Conservation (phyloP, 2,113 vertebrate species). For the Trogon melanurus region DNA sequence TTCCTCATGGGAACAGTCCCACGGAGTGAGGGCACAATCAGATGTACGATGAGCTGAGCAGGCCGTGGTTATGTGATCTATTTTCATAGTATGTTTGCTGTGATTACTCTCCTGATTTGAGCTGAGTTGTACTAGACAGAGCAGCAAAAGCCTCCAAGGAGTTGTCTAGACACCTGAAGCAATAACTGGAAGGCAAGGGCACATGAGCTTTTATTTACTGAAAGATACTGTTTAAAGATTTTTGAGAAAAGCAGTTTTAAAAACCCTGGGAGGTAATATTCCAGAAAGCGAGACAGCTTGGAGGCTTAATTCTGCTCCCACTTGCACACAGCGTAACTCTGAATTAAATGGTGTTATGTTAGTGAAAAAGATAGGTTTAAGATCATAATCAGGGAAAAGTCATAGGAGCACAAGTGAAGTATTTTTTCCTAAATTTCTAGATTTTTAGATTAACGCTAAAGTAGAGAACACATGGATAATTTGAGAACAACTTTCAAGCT, state of each 20-base stretch:
- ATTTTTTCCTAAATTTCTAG: not conserved
- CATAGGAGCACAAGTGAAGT: not conserved
- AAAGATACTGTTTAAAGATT: constrained; percentile 40
- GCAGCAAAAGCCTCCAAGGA: constrained; percentile 33
- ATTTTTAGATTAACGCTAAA: not conserved
- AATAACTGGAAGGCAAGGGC: constrained; percentile 63
- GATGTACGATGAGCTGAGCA: not conserved
- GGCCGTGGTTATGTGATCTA: not conserved
- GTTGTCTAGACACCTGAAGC: constrained; percentile 66
- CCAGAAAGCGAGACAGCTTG: not conserved
- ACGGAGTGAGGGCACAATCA: not conserved
- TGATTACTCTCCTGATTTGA: not conserved
- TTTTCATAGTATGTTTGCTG: not conserved
- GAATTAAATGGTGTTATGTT: not conserved
- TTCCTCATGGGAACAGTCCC: not conserved
- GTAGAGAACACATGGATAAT: not conserved
- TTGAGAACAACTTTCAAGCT: not conserved
- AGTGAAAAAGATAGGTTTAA: not conserved
- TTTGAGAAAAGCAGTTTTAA: constrained; percentile 50
- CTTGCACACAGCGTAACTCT: not conserved
- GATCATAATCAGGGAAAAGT: not conserved
- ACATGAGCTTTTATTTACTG: constrained; percentile 53
- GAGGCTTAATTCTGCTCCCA: not conserved
- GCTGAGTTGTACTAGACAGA: constrained; percentile 24
- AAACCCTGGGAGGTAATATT: not conserved